Base-by-base conservation (phyloP, 2,113 vertebrate genomes). In the Dromiciops gliroides region DNA sequence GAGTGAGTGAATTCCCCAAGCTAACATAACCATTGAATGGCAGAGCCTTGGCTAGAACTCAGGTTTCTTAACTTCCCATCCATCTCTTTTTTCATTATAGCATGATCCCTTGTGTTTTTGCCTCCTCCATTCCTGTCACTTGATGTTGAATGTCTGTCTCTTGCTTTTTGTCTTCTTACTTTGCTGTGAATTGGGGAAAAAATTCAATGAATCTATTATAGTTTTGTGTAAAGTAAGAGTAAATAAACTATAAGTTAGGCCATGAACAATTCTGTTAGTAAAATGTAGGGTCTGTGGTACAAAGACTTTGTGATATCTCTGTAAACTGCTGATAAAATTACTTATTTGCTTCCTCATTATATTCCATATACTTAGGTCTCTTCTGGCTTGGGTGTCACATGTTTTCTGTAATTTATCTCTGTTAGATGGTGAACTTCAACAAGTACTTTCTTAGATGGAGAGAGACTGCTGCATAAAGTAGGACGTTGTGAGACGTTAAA, bases 381-480 rank as follows among this genome's bases (percentile, higher is more conserved):
- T 67, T 67, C 56, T 75, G 31, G 12, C 60, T n/a, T n/a, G 3
- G 56, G 31, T n/a, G 60, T 67, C 60, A n/a, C 24, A 53, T 60
- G 56, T 67, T 67, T 67, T 0, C 47, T 10, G 0, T 9, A 0
- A 22, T 48, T 26, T 91, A 60, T 0, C 92, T 23, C 7, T 48
- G 93, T 7, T 67, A 93, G 67, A 50, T 28, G 14, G 94, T 89
- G 50, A 89, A 95, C 91, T 97, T 95, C 95, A 93, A 89, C 91
- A 49, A 60, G 67, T 19, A 5, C 89, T 90, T 83, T 4, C 31
- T 83, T 50, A 90, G 60, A 67, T 67, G 60, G 75, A 0, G 0
- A 90, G 49, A 92, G 83, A n/a, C 96, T 50, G 50, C 1, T 49
- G 93, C 51, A 51, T 91, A 31, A 92, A 53, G 95, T 7, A 28